phyloP scores from a whole-genome alignment of 2,888 invertebrate genomes.

The Colletes collaris region DNA sequence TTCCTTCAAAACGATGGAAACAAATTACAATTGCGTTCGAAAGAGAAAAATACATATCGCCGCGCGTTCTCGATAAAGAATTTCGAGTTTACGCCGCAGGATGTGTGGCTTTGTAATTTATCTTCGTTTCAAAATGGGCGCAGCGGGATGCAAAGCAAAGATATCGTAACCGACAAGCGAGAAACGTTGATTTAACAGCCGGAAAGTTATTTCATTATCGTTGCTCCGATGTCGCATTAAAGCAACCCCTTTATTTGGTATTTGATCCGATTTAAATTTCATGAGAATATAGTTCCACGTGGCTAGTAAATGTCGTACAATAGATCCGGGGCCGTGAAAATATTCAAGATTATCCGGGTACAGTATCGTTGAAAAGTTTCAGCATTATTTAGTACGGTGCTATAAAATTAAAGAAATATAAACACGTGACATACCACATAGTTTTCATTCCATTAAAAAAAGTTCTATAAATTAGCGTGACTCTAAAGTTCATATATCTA shows the following conservation, averaged over 20 bases:
- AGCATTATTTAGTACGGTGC: not conserved
- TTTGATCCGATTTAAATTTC: not conserved
- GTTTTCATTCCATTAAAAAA: too few relatives aligned
- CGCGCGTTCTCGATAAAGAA: slow-evolving; percentile 52
- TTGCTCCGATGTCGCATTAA: not conserved
- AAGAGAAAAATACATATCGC: slow-evolving; percentile 23
- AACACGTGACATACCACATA: too few relatives aligned
- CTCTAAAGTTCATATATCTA: too few relatives aligned
- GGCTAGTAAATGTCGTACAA: too few relatives aligned
- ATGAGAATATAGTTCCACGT: not conserved
- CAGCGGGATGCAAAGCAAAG: slow-evolving; percentile 43
- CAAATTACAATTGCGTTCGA: slow-evolving; percentile 23
- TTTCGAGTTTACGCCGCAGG: slow-evolving; percentile 64
- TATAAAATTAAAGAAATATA: too few relatives aligned
- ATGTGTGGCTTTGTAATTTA: slow-evolving; percentile 62
- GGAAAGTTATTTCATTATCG: slow-evolving; percentile 16
- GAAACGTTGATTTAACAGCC: slow-evolving; percentile 16
- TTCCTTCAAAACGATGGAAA: slow-evolving; percentile 28
- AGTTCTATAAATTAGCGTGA: too few relatives aligned
- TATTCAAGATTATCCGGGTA: too few relatives aligned
- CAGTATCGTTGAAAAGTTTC: not conserved
- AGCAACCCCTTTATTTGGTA: not conserved
- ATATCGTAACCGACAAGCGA: slow-evolving; percentile 23
- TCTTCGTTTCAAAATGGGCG: slow-evolving; percentile 53
- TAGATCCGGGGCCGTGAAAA: too few relatives aligned